These are phyloP conservation scores for Metellina segmentata DNA, from an alignment of 2,888 invertebrate species.

Conservation along the genomic window DNA sequence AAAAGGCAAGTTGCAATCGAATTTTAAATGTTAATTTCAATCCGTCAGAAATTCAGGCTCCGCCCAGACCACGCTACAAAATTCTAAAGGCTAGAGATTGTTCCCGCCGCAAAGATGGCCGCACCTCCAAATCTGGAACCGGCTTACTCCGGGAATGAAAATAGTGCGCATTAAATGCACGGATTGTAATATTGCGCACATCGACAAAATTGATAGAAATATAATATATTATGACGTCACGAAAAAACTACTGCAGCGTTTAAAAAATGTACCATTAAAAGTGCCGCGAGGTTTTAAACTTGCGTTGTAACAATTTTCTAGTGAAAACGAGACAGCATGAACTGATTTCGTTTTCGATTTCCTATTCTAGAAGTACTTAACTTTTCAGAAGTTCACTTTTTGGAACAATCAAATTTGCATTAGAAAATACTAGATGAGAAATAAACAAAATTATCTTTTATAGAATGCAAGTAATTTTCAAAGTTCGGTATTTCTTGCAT, in stretches of 20 bases:
- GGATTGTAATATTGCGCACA: conserved; percentile 67
- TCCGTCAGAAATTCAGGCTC: conserved; percentile 61
- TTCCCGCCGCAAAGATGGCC: conserved; percentile 77
- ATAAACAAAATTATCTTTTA: too few species aligned
- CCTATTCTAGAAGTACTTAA: too few species aligned
- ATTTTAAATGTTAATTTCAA: conserved; percentile 25
- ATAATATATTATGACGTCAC: conserved; percentile 48
- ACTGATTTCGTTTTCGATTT: too few species aligned
- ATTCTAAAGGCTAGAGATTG: conserved; percentile 59
- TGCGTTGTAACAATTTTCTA: too few species aligned
- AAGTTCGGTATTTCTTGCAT: too few species aligned
- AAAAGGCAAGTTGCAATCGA: conserved; percentile 39
- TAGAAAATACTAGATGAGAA: too few species aligned
- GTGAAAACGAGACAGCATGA: too few species aligned
- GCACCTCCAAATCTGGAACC: conserved; percentile 72
- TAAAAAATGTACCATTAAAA: background rate
- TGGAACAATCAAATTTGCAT: too few species aligned
- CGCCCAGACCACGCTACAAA: conserved; percentile 76
- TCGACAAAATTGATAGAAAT: conserved; percentile 23
- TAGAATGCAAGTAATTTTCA: too few species aligned
- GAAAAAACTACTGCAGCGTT: background rate
- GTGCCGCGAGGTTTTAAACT: background rate
- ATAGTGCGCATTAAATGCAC: conserved; percentile 67
- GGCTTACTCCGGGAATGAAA: conserved; percentile 74
- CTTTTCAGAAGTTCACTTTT: too few species aligned